Evolutionary conservation across 2,888 invertebrate species (phyloP).

Genomic region (Busseola fusca): DNA sequence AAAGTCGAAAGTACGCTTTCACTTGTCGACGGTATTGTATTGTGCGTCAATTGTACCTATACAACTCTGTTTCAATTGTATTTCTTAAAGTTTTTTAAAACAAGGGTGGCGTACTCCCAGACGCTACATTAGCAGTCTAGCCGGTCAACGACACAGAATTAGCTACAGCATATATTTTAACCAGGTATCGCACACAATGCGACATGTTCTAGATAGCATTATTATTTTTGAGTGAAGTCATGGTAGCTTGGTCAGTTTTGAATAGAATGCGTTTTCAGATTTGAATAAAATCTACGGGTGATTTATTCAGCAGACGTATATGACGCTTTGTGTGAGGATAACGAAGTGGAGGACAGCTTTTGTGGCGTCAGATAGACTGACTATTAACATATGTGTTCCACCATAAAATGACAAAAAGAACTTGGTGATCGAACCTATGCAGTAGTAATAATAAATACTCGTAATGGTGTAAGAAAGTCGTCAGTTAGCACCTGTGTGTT

Average conservation of each 20-base stretch:
- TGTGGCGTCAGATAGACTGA: conserved; percentile 21
- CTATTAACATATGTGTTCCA: neutral
- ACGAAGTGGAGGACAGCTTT: conserved; percentile 33
- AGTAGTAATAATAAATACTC: conserved; percentile 48
- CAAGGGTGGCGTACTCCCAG: conserved; percentile 69
- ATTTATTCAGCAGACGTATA: conserved; percentile 49
- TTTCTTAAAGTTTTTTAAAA: conserved; percentile 69
- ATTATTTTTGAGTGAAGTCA: conserved; percentile 57
- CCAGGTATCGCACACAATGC: conserved; percentile 57
- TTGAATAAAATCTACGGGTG: conserved; percentile 51
- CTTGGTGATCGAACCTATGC: conserved; percentile 11
- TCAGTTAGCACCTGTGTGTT: conserved; percentile 36
- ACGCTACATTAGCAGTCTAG: conserved; percentile 57
- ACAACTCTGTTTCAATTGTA: conserved; percentile 76
- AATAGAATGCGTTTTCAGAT: conserved; percentile 54
- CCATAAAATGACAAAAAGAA: neutral
- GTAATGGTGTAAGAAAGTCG: conserved; percentile 41
- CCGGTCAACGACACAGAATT: conserved; percentile 61
- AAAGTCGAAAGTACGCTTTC: conserved; percentile 89
- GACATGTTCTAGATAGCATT: conserved; percentile 56
- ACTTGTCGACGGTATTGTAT: conserved; percentile 84
- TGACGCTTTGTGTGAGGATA: conserved; percentile 48
- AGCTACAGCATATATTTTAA: conserved; percentile 60
- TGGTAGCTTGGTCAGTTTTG: conserved; percentile 45
- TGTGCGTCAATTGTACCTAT: conserved; percentile 82